Percentiles rank a stretch among this genome's conserved stretches.
Evolutionary conservation across 2,113 vertebrate genomes (phyloP).

Genomic region (Corydoras sp.): DNA sequence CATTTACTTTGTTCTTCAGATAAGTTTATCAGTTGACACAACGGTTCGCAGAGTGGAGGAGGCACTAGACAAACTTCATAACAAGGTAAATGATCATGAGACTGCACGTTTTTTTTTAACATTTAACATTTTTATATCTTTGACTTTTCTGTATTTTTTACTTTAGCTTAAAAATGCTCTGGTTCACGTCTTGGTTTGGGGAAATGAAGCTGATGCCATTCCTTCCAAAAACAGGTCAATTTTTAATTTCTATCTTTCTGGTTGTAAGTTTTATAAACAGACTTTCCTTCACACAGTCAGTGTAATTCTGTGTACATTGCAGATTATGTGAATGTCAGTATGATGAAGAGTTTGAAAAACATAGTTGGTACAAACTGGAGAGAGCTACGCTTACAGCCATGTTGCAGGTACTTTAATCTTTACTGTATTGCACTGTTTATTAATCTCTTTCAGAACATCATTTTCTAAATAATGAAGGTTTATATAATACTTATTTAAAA

Average conservation of each 20-base stretch:
- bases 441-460: not conserved
- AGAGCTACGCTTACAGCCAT: slow-evolving; percentile 47
- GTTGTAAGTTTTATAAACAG: not conserved
- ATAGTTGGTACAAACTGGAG: slow-evolving; percentile 4
- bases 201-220: slow-evolving; percentile 11
- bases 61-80: slow-evolving; percentile 52
- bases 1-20: slow-evolving; percentile 36
- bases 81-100: slow-evolving; percentile 44
- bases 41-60: slow-evolving; percentile 50
- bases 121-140: no score
- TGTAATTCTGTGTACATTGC: slow-evolving; percentile 12
- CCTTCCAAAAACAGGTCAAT: slow-evolving; percentile 46
- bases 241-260: not conserved
- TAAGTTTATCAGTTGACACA: slow-evolving; percentile 38
- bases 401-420: slow-evolving; percentile 54
- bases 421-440: not conserved
- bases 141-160: not conserved
- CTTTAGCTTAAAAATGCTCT: slow-evolving; percentile 55
- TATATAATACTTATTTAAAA: no score
- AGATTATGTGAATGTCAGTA: slow-evolving; percentile 49
- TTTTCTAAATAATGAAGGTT: no score
- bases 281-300: not conserved
- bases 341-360: slow-evolving; percentile 16
- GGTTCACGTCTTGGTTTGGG: slow-evolving; percentile 60
- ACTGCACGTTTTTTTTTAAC: no score